Conservation (phyloP, 2,888 invertebrate genomes). For the Capitulum mitella region DNA sequence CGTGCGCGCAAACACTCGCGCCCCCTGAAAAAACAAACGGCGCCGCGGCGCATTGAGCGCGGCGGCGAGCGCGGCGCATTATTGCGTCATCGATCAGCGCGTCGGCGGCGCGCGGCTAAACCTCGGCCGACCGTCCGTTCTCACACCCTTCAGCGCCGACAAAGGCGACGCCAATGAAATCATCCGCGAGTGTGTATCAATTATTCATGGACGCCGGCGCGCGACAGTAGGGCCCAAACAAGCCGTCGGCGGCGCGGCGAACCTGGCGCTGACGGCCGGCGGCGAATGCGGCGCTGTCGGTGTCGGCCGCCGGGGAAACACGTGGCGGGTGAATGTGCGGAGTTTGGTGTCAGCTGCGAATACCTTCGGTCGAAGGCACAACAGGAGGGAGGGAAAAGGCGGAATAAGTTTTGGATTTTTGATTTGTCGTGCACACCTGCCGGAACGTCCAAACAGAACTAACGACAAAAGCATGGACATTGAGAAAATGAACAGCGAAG, state of each 20-base stretch:
- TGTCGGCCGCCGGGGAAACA: too few relatives aligned
- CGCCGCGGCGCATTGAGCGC: neutral
- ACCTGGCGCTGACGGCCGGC: too few relatives aligned
- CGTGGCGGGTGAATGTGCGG: too few relatives aligned
- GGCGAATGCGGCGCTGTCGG: too few relatives aligned
- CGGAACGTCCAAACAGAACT: too few relatives aligned
- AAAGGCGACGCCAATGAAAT: slow-evolving; percentile 1
- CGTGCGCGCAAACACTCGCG: slow-evolving; percentile 2
- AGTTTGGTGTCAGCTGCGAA: too few relatives aligned
- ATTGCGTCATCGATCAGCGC: neutral
- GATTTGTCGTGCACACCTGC: too few relatives aligned
- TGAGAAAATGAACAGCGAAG: too few relatives aligned
- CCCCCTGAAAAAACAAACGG: slow-evolving; percentile 19
- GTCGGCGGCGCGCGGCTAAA: neutral
- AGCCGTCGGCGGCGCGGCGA: neutral
- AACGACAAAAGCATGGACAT: too few relatives aligned
- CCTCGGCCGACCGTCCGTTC: slow-evolving; percentile 6
- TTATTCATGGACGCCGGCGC: slow-evolving; percentile 7
- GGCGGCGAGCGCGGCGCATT: neutral
- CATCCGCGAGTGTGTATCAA: slow-evolving; percentile 7
- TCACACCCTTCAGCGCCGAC: slow-evolving; percentile 1
- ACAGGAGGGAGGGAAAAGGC: too few relatives aligned
- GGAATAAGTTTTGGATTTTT: too few relatives aligned
- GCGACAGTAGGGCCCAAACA: neutral
- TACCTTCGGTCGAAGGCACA: too few relatives aligned